These are phyloP conservation scores for Horisme vitalbata DNA, from an alignment of 2,888 invertebrate genomes.

Conservation along the genomic window DNA sequence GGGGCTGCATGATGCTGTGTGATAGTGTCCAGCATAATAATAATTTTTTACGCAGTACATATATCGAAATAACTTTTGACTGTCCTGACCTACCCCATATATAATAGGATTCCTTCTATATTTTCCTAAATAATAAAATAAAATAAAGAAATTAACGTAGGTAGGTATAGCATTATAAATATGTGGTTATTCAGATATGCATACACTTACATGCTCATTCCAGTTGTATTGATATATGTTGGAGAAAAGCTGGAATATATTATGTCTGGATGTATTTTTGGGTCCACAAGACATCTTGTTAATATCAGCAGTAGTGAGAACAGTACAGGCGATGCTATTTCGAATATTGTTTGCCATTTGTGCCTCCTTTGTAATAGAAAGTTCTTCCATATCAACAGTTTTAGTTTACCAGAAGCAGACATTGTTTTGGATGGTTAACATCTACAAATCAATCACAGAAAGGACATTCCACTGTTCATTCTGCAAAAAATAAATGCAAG, in stretches of 20 bases:
- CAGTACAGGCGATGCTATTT: constrained; percentile 87
- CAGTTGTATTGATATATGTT: constrained; percentile 67
- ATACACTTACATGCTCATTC: constrained; percentile 58
- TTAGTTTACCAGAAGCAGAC: constrained; percentile 83
- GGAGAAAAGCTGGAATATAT: constrained; percentile 63
- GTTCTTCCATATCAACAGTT: constrained; percentile 93
- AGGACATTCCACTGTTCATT: too few species aligned
- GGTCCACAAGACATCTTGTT: constrained; percentile 86
- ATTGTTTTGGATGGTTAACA: constrained; percentile 42
- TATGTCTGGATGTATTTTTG: constrained; percentile 71
- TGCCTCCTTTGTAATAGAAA: constrained; percentile 89
- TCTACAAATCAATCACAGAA: constrained; percentile 18
- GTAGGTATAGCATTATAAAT: too few species aligned
- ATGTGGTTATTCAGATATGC: neutral
- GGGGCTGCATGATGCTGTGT: too few species aligned
- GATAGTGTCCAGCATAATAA: too few species aligned
- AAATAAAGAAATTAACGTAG: too few species aligned
- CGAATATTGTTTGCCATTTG: constrained; percentile 87
- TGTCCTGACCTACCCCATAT: too few species aligned
- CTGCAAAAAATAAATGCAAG: constrained; percentile 7
- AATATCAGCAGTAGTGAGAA: constrained; percentile 88
- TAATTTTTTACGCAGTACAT: too few species aligned
- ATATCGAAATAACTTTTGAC: too few species aligned
- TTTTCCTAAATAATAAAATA: too few species aligned
- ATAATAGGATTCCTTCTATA: too few species aligned